phyloP scores from a whole-genome alignment of 2,888 invertebrate genomes.

The Sinelater perroti region DNA sequence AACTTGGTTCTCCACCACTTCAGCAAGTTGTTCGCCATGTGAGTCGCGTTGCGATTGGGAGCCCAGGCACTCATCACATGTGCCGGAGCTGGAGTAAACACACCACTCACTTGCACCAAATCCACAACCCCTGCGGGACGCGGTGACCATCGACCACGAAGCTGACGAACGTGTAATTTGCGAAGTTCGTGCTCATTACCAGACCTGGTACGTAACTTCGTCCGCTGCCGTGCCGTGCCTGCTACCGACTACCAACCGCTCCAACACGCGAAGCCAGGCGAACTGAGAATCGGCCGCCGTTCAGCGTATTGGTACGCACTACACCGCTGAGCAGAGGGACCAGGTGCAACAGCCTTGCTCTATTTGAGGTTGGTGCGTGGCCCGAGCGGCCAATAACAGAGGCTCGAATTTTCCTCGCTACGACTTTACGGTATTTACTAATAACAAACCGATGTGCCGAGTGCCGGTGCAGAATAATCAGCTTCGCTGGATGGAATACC shows the following conservation, averaged over 20 bases:
- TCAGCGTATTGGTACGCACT: constrained; percentile 38
- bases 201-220: constrained; percentile 9
- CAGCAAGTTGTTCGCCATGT: constrained; percentile 79
- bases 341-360: constrained; percentile 41
- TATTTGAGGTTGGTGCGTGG: constrained; percentile 38
- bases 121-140: constrained; percentile 1
- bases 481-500: no score
- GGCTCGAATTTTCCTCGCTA: no score
- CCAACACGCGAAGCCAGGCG: constrained; percentile 20
- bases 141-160: constrained; percentile 19
- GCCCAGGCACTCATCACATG: constrained; percentile 30
- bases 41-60: constrained; percentile 24
- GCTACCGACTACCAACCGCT: background rate
- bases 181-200: constrained; percentile 16
- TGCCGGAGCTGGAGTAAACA: no score
- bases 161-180: background rate
- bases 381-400: no score
- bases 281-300: constrained; percentile 31
- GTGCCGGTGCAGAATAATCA: no score
- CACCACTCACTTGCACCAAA: no score
- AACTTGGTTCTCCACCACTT: constrained; percentile 81
- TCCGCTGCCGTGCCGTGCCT: background rate
- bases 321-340: constrained; percentile 36
- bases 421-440: no score
- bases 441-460: no score